Base-by-base conservation (phyloP, 2,113 vertebrate species). In the Chaetorhynchus papuensis region DNA sequence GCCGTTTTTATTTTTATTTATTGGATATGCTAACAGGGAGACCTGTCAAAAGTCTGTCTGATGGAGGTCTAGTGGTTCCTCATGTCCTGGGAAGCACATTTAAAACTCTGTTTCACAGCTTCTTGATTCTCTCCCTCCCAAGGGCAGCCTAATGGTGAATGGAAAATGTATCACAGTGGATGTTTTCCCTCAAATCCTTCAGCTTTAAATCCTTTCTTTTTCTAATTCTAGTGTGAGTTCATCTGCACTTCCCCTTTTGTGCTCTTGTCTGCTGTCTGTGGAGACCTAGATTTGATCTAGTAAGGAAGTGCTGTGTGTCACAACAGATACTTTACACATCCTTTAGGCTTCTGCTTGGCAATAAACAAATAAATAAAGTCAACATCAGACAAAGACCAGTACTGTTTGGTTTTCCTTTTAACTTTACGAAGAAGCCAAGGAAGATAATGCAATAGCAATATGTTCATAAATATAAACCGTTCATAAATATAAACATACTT, bases 351-450 rank as follows among this genome's bases (percentile, higher is more conserved):
- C 72, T 83, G 8, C 83, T 94, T 92, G 64, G 69, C 90, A 89
- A 83, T 92, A 96, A 95, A 89, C 93, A 93, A 80, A 93, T 83
- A 96, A 96, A 94, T 83, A 96, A 96, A 95, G 91, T 77, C 59
- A 87, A 57, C 45, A 64, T 92, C 84, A 90, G 56, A 52, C 7
- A 3, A 82, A 79, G 84, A 83, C 64, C 45, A 87, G 87, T 79
- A 91, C 63, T 64, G 59, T 90, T 92, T 90, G 94, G n/a, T 57
- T 90, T 86, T 78, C 85, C 63, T 81, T 87, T 79, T 65, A 87
- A 75, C 81, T 94, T 96, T 85, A 89, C 56, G 79, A 94, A 94
- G 94, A 94, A 96, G 90, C 68, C 72, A 91, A 92, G 85, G 80
- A 95, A 88, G 82, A 86, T 75, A 96, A 91, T 87, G 60, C 63